Conservation (phyloP, 2,113 vertebrate species). For the Edolisoma coerulescens region DNA sequence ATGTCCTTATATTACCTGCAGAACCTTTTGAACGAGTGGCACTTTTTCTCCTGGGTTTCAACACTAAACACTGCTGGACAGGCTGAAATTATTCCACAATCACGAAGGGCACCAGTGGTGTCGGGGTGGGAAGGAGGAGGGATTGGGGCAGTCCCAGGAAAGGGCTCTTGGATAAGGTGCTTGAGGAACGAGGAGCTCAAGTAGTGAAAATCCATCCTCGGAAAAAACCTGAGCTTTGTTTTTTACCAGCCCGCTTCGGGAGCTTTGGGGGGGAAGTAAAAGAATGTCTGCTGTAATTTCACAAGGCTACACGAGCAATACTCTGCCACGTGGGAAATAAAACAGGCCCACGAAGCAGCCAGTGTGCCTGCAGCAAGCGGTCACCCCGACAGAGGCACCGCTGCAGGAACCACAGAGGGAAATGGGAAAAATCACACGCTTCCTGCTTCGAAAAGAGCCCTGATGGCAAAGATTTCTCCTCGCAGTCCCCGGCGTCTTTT, state of each 20-base stretch:
- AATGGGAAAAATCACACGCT: background rate
- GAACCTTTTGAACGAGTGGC: background rate
- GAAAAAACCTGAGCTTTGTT: background rate
- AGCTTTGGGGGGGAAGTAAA: background rate
- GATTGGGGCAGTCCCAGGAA: background rate
- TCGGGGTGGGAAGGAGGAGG: background rate
- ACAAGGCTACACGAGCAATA: background rate
- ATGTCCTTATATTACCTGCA: background rate
- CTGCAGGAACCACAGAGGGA: background rate
- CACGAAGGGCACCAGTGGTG: too few relatives aligned
- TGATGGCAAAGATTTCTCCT: background rate
- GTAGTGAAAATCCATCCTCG: background rate
- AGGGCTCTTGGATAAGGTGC: fast-evolving
- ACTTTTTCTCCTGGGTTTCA: background rate
- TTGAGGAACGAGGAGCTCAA: background rate
- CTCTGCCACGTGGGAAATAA: background rate
- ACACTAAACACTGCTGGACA: background rate
- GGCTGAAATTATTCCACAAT: background rate
- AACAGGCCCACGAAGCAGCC: background rate
- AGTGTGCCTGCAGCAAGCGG: background rate
- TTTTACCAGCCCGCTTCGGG: background rate
- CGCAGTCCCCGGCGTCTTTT: background rate
- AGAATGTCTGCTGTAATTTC: background rate
- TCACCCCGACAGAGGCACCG: background rate
- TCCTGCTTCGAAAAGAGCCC: background rate